These are phyloP conservation scores for Macropus fuliginosus DNA, from an alignment of 2,797 vertebrate species.

Conservation along the genomic window DNA sequence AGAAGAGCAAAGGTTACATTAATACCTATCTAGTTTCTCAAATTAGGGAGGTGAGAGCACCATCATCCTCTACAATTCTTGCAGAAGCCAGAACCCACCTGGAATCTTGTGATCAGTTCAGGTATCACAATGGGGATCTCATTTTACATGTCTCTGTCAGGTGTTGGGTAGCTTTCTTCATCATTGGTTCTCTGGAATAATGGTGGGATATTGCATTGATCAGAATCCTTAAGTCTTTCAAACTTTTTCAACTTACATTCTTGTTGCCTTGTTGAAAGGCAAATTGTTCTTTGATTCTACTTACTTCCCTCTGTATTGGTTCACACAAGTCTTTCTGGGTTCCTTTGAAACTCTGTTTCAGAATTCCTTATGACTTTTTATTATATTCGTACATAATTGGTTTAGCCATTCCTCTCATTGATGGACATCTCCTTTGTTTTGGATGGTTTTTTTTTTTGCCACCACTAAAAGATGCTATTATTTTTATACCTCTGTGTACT, in stretches of 20 bases:
- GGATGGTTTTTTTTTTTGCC: not conserved
- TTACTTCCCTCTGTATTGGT: not conserved
- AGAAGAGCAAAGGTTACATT: not conserved
- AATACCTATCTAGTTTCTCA: not conserved
- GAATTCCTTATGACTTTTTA: not conserved
- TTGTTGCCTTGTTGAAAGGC: not conserved
- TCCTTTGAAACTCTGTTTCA: not conserved
- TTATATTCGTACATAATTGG: not conserved
- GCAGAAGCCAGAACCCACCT: not conserved
- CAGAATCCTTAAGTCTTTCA: not conserved
- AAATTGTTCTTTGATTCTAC: not conserved
- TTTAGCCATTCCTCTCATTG: not conserved
- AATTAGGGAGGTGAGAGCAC: not conserved
- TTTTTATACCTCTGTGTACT: not conserved
- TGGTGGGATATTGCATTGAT: not conserved
- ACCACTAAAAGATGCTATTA: not conserved
- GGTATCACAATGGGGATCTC: not conserved
- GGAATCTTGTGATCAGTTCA: not conserved
- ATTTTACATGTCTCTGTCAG: not conserved
- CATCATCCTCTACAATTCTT: not conserved
- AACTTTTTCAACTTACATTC: not conserved
- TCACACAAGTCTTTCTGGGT: not conserved
- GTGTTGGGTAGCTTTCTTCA: not conserved
- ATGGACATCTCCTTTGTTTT: not conserved
- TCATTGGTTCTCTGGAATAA: not conserved